A percentile compares a stretch with the other conserved stretches of the same genome.
phyloP scores from a whole-genome alignment of 2,113 vertebrate genomes.

The Quiscalus mexicanus region DNA sequence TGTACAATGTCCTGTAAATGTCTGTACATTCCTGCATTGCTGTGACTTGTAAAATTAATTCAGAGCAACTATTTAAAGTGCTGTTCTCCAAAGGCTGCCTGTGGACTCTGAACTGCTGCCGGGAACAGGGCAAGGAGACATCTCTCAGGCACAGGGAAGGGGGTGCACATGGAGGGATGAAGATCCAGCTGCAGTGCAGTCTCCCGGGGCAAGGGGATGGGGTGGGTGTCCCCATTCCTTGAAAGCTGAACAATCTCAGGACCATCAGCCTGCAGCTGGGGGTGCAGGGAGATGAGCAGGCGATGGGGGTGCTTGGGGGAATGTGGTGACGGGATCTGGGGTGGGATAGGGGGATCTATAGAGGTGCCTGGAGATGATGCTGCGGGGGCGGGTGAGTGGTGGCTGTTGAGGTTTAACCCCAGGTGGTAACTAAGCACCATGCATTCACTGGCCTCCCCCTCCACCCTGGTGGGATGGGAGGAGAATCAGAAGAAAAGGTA shows the following conservation, averaged over 20 bases:
- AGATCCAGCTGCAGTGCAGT: accelerated
- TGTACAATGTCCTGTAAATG: conserved; percentile 48
- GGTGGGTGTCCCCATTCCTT: not conserved
- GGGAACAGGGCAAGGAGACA: accelerated
- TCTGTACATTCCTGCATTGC: conserved; percentile 8
- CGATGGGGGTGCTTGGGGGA: accelerated
- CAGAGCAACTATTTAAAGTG: not conserved
- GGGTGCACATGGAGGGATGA: not conserved
- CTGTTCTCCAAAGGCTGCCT: not conserved
- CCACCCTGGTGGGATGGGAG: too few relatives aligned
- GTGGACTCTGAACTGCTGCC: not conserved
- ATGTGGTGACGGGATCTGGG: accelerated
- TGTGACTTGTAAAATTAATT: not conserved
- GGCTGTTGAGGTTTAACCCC: not conserved
- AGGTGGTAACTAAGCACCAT: not conserved
- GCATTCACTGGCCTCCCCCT: not conserved
- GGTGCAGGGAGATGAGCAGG: too few relatives aligned
- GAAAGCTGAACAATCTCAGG: not conserved
- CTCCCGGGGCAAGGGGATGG: too few relatives aligned
- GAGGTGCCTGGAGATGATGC: not conserved
- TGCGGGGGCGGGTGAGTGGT: accelerated
- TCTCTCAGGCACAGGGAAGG: accelerated
- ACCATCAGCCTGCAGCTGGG: not conserved
- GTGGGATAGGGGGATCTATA: accelerated
- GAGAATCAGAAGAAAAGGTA: not conserved